A percentile compares a stretch with the other conserved stretches of the same genome.
Evolutionary conservation across 2,113 vertebrate species (phyloP).

Genomic region (Lepus timidus): DNA sequence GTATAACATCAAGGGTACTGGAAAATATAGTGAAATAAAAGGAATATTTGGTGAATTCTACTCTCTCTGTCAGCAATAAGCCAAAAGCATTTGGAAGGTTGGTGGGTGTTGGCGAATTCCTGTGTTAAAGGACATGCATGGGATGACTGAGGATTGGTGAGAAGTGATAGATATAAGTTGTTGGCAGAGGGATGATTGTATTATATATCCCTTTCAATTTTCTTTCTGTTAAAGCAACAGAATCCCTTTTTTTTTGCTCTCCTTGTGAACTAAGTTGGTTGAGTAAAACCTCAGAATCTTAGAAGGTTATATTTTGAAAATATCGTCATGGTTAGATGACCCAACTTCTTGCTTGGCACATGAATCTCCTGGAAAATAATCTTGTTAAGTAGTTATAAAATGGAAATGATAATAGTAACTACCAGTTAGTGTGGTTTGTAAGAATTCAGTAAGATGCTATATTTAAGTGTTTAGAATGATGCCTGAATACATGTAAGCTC

Average conservation of each 20-base stretch:
- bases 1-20: neutral
- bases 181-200: neutral
- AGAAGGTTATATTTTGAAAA: conserved; percentile 33
- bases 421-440: conserved; percentile 8
- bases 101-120: neutral
- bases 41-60: neutral
- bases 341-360: neutral
- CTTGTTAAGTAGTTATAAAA: neutral
- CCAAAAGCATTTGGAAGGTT: neutral
- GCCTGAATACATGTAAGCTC: neutral
- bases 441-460: conserved; percentile 5
- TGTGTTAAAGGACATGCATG: neutral
- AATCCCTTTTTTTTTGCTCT: neutral
- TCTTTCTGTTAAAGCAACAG: neutral
- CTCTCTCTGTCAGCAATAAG: neutral
- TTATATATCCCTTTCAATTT: conserved; percentile 10
- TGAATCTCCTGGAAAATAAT: neutral
- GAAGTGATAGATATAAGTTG: neutral
- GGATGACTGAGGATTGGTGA: neutral
- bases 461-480: neutral
- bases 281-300: conserved; percentile 9
- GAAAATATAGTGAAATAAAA: conserved; percentile 2
- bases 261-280: neutral
- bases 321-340: neutral
- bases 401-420: conserved; percentile 26